Evolutionary conservation across 2,797 vertebrate species (phyloP), one percentile per base, ranked within the genome.

Genomic region (Novumbra hubbsi): DNA sequence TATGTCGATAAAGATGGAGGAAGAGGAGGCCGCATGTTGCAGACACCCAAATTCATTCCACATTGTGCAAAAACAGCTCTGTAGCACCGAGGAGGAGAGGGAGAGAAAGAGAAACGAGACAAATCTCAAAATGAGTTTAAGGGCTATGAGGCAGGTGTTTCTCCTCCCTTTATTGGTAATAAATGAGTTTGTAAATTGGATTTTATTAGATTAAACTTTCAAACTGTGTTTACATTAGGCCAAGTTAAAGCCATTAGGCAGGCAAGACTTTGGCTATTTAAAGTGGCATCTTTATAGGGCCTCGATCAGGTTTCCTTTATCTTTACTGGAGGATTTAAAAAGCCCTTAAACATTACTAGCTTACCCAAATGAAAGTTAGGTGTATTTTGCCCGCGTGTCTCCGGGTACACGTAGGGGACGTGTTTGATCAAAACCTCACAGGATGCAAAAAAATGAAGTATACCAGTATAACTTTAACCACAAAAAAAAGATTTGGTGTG

Each of bases 121-220:
- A 79, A 73, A 81, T 72, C 78, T 84, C 68, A 81, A 88, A 87
- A 83, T 70, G 73, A 88, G 84, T 87, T 88, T 86, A 86, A 80
- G 83, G 89, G 84, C 79, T 81, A 84, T 74, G 79, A 90, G 87
- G 86, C 88, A 93, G 89, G 91, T 92, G 88, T 90, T 89, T 87
- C 81, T 86, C 76, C 74, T 87, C 83, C 55, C 81, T 93, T 92
- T 91, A 92, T 91, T 89, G 90, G 82, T 90, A 86, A 88, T 89
- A 91, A 93, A 92, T 88, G 77, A 86, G 86, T 92, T 90, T 90
- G 85, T 91, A 91, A 91, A 92, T 90, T 82, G 75, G 82, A 84
- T 84, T 92, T 91, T 88, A 91, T 87, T 88, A 86, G 85, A 90
- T 90, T 86, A 85, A 89, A 88, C 76, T 87, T 89, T 87, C 77